Conservation (phyloP, 2,797 vertebrate species). For the Apogon talboti region DNA sequence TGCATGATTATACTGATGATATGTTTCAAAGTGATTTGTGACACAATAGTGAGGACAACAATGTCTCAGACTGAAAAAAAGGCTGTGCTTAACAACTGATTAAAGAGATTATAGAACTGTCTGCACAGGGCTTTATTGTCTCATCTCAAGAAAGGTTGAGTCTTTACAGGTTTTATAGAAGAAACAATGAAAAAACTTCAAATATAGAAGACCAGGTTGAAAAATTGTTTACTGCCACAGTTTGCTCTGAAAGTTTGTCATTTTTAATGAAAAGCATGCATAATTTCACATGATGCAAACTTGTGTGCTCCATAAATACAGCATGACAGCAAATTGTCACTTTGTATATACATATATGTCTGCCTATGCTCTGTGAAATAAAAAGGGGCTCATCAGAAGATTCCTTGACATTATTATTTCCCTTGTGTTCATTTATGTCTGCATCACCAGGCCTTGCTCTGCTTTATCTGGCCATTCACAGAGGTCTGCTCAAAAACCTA, state of each 20-base stretch:
- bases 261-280: not conserved
- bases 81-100: slow-evolving; percentile 37
- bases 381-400: slow-evolving; percentile 48
- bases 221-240: not conserved
- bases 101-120: slow-evolving; percentile 30
- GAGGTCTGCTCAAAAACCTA: slow-evolving; percentile 81
- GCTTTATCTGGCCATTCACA: slow-evolving; percentile 82
- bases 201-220: slow-evolving; percentile 3
- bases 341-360: slow-evolving; percentile 12
- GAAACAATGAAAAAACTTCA: slow-evolving; percentile 5
- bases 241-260: not conserved
- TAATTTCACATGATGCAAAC: not conserved
- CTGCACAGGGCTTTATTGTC: slow-evolving; percentile 22
- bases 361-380: slow-evolving; percentile 43
- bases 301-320: slow-evolving; percentile 51
- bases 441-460: slow-evolving; percentile 65
- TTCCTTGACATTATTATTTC: slow-evolving; percentile 66
- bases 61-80: slow-evolving; percentile 52
- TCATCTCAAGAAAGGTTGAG: slow-evolving; percentile 47
- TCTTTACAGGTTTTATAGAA: not conserved
- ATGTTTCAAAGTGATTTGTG: slow-evolving; percentile 67
- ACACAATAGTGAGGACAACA: slow-evolving; percentile 40
- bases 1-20: slow-evolving; percentile 62
- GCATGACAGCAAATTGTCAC: slow-evolving; percentile 32
- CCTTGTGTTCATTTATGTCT: slow-evolving; percentile 52